phyloP scores from a whole-genome alignment of 1,140 invertebrate genomes.

The Hyposmocoma kahamanoa region DNA sequence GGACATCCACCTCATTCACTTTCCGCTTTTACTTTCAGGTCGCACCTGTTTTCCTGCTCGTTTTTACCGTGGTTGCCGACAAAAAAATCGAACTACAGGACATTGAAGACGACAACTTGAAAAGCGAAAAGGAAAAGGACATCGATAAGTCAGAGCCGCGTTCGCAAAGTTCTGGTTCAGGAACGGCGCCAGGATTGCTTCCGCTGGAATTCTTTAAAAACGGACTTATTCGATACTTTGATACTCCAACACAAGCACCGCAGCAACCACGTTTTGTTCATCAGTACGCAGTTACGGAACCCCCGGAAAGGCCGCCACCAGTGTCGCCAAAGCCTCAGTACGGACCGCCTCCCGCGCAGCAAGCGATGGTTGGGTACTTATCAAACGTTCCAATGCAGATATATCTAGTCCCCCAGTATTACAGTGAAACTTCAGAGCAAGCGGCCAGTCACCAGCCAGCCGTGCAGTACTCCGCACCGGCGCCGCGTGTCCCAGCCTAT shows the following conservation, averaged over 20 bases:
- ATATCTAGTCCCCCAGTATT: conserved; percentile 60
- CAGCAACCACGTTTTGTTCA: conserved; percentile 50
- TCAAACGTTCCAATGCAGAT: conserved; percentile 64
- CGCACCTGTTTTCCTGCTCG: conserved; percentile 37
- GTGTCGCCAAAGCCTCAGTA: conserved; percentile 32
- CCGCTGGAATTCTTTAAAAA: conserved; percentile 48
- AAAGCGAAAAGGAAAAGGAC: conserved; percentile 55
- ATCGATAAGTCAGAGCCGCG: conserved; percentile 16
- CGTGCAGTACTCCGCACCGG: conserved; percentile 27
- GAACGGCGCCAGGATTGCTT: conserved; percentile 19
- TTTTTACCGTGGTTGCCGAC: conserved; percentile 36
- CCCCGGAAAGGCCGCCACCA: conserved; percentile 32
- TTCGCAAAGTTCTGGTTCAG: conserved; percentile 18
- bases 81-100: conserved; percentile 70
- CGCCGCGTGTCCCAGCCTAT: conserved; percentile 24
- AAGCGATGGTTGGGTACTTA: conserved; percentile 50
- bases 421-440: conserved; percentile 37
- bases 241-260: conserved; percentile 22
- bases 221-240: conserved; percentile 43
- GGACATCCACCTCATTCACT: conserved; percentile 28
- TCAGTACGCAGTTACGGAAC: conserved; percentile 57
- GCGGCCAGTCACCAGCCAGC: conserved; percentile 18
- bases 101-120: conserved; percentile 69
- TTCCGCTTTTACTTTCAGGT: conserved; percentile 62
- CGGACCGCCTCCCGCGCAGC: conserved; percentile 26